Evolutionary conservation across 92 coral and sea anemone genomes (phyloP).

Genomic region (Parazoanthus swiftii): DNA sequence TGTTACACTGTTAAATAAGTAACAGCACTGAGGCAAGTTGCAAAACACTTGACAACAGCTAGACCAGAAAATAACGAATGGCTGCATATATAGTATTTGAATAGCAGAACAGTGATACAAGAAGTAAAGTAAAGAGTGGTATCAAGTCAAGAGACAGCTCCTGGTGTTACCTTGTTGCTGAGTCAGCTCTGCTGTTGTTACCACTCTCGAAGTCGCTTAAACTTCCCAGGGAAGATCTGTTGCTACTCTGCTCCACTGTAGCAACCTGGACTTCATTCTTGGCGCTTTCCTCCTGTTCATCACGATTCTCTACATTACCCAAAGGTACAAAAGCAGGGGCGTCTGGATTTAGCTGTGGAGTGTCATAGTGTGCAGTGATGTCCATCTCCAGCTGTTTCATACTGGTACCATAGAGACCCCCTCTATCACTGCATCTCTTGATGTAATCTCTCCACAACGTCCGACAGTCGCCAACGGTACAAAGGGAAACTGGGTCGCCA

Average conservation of each 20-base stretch:
- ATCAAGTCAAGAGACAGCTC: background rate
- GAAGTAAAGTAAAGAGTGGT: too few species aligned
- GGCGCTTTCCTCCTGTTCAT: background rate
- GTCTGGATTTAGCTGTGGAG: constrained; percentile 64
- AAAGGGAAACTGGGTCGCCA: constrained; percentile 92
- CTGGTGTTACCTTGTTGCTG: background rate
- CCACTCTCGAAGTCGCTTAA: background rate
- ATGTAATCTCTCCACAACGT: constrained; percentile 80
- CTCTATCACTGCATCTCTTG: constrained; percentile 56
- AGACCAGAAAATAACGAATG: background rate
- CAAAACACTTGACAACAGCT: background rate
- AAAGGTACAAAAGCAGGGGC: constrained; percentile 71
- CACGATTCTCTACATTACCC: background rate
- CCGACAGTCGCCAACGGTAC: constrained; percentile 83
- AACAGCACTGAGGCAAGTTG: background rate
- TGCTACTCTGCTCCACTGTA: constrained; percentile 1
- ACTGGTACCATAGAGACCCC: constrained; percentile 68
- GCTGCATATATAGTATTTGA: too few species aligned
- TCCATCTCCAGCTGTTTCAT: constrained; percentile 52
- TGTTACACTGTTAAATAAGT: background rate
- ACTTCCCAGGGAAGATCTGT: background rate
- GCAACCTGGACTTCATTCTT: background rate
- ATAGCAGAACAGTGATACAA: too few species aligned
- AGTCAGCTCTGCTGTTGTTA: background rate
- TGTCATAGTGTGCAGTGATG: constrained; percentile 37